These are phyloP conservation scores for Habropoda laboriosa DNA, from an alignment of 1,140 invertebrate species.

Conservation along the genomic window DNA sequence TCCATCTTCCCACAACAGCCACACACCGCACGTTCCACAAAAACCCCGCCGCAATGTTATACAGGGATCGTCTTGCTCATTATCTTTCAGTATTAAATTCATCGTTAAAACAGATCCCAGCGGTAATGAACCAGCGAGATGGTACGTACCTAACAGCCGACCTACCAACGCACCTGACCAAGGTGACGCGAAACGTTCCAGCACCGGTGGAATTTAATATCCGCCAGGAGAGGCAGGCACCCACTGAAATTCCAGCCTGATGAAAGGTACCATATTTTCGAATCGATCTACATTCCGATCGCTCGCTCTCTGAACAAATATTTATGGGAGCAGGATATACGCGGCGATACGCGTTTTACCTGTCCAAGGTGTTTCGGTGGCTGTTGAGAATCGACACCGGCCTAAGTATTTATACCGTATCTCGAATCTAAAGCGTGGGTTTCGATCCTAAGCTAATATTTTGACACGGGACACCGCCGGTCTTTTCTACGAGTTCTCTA, in stretches of 20 bases:
- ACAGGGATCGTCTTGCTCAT: too few relatives aligned
- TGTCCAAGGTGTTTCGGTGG: background rate
- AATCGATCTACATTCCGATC: conserved; percentile 41
- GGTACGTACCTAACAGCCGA: too few relatives aligned
- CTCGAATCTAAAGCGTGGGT: conserved; percentile 11
- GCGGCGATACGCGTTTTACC: background rate
- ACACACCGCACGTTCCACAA: too few relatives aligned
- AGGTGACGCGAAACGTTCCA: background rate
- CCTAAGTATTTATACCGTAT: background rate
- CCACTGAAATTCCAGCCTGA: conserved; percentile 42
- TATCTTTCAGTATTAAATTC: too few relatives aligned
- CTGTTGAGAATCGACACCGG: background rate
- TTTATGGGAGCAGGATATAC: conserved; percentile 8
- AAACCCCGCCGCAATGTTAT: too few relatives aligned
- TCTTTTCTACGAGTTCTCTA: conserved; percentile 1
- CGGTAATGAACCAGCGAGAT: too few relatives aligned
- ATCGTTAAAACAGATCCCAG: too few relatives aligned
- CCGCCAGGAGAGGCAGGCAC: background rate
- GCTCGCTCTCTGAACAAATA: conserved; percentile 35
- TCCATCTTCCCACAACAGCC: too few relatives aligned
- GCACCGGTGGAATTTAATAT: conserved; percentile 40
- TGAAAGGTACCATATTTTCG: conserved; percentile 34
- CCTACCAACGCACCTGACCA: background rate
- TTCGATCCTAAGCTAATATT: conserved; percentile 46
- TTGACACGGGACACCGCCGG: conserved; percentile 22